phyloP scores from a whole-genome alignment of 2,888 invertebrate species.

The Bembecia ichneumoniformis region DNA sequence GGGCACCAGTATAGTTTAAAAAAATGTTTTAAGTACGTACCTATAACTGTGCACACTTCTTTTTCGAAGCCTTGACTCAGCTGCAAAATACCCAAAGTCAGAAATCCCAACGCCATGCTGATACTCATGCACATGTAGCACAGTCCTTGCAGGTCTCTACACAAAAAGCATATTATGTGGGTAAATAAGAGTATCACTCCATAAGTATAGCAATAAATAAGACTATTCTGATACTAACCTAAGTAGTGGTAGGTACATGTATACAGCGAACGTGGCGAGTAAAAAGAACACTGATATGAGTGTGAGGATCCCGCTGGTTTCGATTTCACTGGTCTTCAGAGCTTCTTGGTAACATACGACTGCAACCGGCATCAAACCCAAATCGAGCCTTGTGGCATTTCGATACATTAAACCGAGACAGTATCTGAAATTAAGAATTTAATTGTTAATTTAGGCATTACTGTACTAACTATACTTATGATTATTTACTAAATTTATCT shows the following conservation, averaged over 20 bases:
- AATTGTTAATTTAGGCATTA: no score
- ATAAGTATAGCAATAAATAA: no score
- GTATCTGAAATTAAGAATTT: conserved; percentile 31
- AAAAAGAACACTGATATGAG: conserved; percentile 74
- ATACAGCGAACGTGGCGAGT: conserved; percentile 72
- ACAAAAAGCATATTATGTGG: conserved; percentile 7
- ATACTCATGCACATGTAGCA: conserved; percentile 75
- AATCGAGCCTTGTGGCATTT: conserved; percentile 19
- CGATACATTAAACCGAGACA: conserved; percentile 41
- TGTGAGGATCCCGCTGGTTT: conserved; percentile 53
- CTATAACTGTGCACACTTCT: conserved; percentile 64
- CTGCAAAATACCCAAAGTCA: conserved; percentile 72
- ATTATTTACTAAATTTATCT: no score
- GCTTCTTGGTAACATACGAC: conserved; percentile 80
- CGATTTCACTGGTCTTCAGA: conserved; percentile 55
- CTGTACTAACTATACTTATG: no score
- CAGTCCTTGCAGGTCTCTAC: conserved; percentile 74
- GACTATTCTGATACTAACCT: conserved; percentile 40
- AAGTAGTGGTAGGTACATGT: conserved; percentile 73
- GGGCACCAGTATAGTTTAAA: no score
- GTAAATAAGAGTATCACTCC: no score
- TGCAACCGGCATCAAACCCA: conserved; percentile 38
- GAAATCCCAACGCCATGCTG: conserved; percentile 73
- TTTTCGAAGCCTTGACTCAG: conserved; percentile 43
- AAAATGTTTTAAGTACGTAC: conserved; percentile 28